Base-by-base conservation (phyloP, 2,888 invertebrate genomes). In the Hipparchia sbordonii region DNA sequence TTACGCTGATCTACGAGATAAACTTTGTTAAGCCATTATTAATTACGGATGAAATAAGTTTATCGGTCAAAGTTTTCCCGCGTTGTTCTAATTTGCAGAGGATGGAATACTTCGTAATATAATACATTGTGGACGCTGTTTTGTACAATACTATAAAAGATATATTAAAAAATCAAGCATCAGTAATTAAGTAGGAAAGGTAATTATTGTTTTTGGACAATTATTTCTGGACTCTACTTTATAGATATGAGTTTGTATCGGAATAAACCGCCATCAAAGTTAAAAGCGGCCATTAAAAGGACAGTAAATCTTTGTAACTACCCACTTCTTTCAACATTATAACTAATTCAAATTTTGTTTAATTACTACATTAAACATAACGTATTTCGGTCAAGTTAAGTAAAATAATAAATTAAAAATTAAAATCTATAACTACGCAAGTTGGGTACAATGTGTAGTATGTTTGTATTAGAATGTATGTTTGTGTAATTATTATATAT, bases 271-370 rank as follows among this genome's bases (percentile, higher is more conserved):
- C 81, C 82, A 82, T 84, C 81, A 83, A 83, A 85, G 82, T 83
- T 86, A 84, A 83, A 83, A 80, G 83, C 79, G 80, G 79, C 78
- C 83, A 84, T 87, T 87, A 86, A 82, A 85, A 81, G 77, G 75
- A 67, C 78, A 76, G 80, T 87, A 86, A 87, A 86, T 86, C 84
- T 85, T 79, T 80, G 82, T 82, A 81, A 84, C 84, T 80, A 79
- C 78, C 79, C 72, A 71, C 72, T 80, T 82, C 80, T 78, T 81
- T 81, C 79, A 78, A 80, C 76, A 79, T 80, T 79, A 79, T 77
- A 78, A 77, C 72, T 72, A 77, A 77, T 78, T 79, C 74, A 77
- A 76, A 74, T 77, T 75, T 76, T 74, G 76, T 74, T 73, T 76
- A 76, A 79, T 78, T 75, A 73, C 67, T 73, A 69, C 68, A 75